Evolutionary conservation across 2,797 vertebrate species (phyloP).

Genomic region (Myotis vivesi): DNA sequence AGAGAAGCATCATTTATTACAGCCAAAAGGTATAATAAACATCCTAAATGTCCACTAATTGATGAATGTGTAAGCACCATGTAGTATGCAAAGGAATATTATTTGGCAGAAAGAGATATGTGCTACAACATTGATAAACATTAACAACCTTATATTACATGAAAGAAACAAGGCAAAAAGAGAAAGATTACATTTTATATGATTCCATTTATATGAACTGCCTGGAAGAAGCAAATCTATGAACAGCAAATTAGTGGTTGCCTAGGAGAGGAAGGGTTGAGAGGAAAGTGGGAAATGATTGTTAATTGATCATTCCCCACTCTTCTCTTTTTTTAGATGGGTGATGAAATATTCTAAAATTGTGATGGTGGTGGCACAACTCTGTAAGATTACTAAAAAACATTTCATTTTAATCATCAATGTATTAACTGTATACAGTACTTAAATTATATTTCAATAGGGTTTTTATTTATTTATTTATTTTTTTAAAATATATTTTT

Average conservation of each 20-base stretch:
- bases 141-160: not conserved
- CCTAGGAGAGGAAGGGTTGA: not conserved
- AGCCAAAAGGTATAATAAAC: not conserved
- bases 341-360: not conserved
- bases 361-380: not conserved
- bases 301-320: not conserved
- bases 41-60: not conserved
- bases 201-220: not conserved
- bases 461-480: too few relatives aligned
- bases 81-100: not conserved
- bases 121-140: not conserved
- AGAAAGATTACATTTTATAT: not conserved
- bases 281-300: not conserved
- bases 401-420: not conserved
- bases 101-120: not conserved
- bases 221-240: not conserved
- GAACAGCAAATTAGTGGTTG: not conserved
- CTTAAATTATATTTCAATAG: not conserved
- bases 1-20: not conserved
- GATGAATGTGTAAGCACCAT: not conserved
- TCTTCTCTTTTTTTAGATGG: not conserved
- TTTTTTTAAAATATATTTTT: too few relatives aligned
- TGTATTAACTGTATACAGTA: not conserved
- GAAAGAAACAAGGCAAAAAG: not conserved
- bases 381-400: too few relatives aligned